These are phyloP conservation scores for Anoura caudifer DNA, from an alignment of 2,113 vertebrate genomes.

Conservation along the genomic window DNA sequence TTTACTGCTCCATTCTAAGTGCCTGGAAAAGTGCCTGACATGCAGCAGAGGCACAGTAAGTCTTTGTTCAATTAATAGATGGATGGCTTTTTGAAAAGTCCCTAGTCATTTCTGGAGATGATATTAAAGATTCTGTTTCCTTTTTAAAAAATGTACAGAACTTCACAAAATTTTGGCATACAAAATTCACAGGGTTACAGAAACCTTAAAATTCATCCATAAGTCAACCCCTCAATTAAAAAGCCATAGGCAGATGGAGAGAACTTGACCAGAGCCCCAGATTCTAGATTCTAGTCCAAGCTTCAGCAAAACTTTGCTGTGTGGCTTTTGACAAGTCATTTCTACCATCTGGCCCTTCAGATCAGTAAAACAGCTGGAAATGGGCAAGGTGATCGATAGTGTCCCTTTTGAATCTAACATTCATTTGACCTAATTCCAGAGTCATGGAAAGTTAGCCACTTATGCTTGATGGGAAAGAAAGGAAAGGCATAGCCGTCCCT, in stretches of 20 bases:
- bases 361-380: background rate
- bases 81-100: background rate
- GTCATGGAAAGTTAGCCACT: background rate
- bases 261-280: background rate
- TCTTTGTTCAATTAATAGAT: background rate
- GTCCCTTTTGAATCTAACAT: background rate
- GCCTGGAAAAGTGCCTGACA: background rate
- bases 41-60: background rate
- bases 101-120: background rate
- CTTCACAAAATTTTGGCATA: background rate
- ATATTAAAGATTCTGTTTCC: background rate
- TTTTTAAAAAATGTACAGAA: background rate
- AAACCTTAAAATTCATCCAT: background rate
- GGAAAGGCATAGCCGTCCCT: background rate
- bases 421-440: background rate
- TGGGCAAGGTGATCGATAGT: background rate
- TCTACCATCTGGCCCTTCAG: background rate
- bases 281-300: background rate
- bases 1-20: background rate
- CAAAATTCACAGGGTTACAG: background rate
- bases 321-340: background rate
- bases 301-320: background rate
- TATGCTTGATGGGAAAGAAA: background rate
- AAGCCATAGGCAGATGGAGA: background rate
- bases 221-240: background rate